These are phyloP conservation scores for Pongo pygmaeus DNA, from an alignment of 2,113 vertebrate species.

Conservation along the genomic window DNA sequence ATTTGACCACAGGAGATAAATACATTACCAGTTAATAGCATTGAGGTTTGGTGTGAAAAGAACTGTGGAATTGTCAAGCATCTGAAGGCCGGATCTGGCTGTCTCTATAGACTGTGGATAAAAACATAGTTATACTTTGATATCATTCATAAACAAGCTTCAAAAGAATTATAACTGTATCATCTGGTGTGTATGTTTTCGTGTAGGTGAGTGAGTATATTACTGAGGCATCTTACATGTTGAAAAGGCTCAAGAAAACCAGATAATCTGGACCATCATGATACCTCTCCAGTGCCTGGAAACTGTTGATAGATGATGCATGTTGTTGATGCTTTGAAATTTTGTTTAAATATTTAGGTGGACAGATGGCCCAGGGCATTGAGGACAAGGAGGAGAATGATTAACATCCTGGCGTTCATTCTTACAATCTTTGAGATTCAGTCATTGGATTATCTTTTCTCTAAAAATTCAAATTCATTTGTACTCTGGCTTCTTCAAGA, in stretches of 20 bases:
- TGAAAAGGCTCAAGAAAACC: background rate
- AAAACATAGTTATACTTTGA: background rate
- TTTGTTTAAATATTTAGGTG: background rate
- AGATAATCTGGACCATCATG: background rate
- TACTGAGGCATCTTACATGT: background rate
- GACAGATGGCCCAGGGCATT: background rate
- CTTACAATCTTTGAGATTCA: background rate
- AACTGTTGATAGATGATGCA: background rate
- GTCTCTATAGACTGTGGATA: background rate
- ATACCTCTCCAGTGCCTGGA: background rate
- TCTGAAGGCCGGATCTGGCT: background rate
- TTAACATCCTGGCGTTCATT: background rate
- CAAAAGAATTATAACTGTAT: background rate
- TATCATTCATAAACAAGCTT: background rate
- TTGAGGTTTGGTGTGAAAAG: background rate
- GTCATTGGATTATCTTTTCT: conserved; percentile 57
- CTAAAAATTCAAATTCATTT: conserved; percentile 41
- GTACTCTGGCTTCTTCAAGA: background rate
- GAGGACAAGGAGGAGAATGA: background rate
- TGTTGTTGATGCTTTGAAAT: background rate
- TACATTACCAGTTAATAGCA: background rate
- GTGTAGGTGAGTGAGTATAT: background rate
- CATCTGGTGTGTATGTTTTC: background rate
- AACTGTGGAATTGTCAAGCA: background rate
- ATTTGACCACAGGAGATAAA: background rate